These are phyloP conservation scores for Drosophila malerkotliana DNA, from an alignment of 1,140 invertebrate genomes.

Conservation along the genomic window DNA sequence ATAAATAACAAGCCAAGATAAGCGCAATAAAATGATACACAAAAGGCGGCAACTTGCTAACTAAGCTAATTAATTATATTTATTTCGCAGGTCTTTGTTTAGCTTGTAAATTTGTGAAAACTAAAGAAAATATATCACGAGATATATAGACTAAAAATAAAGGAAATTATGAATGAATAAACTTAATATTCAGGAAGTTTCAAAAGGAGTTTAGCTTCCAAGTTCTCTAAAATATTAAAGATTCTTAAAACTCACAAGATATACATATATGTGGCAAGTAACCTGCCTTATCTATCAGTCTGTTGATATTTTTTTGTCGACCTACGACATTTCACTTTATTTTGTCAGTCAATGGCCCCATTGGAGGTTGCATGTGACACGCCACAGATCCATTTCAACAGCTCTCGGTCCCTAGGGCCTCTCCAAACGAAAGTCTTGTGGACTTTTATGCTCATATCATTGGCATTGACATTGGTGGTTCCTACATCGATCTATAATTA, in stretches of 20 bases:
- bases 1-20: conserved; percentile 36
- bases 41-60: conserved; percentile 52
- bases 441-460: conserved; percentile 33
- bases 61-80: conserved; percentile 40
- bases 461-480: conserved; percentile 67
- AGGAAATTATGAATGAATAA: background rate
- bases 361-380: conserved; percentile 61
- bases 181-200: too few species aligned
- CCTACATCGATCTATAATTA: conserved; percentile 52
- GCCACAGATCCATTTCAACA: conserved; percentile 49
- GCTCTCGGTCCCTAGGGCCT: conserved; percentile 12
- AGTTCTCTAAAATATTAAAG: too few species aligned
- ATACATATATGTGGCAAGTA: conserved; percentile 8
- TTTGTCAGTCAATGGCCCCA: conserved; percentile 42
- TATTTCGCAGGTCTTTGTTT: conserved; percentile 4
- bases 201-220: too few species aligned
- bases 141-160: too few species aligned
- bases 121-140: background rate
- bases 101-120: background rate
- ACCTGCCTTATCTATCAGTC: conserved; percentile 3
- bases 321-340: conserved; percentile 23
- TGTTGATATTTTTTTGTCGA: background rate
- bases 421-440: conserved; percentile 2
- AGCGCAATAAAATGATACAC: conserved; percentile 24
- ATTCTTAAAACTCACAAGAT: too few species aligned